Conservation (phyloP, 2,888 invertebrate genomes). For the Cerastoderma edule region DNA sequence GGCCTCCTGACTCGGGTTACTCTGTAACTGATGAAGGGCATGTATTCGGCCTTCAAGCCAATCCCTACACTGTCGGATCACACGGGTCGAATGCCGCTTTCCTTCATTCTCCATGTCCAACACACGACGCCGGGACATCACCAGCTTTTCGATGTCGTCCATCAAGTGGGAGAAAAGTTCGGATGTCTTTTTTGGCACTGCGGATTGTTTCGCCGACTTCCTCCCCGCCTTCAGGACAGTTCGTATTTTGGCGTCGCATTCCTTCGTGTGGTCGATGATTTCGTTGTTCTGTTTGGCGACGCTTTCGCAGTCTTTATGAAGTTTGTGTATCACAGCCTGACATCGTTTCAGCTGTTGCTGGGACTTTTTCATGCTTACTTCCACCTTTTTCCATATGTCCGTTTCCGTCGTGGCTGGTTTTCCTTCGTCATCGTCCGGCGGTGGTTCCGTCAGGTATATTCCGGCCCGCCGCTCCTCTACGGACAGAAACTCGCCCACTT, state of each 20-base stretch:
- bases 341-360: slow-evolving; percentile 59
- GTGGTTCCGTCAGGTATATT: slow-evolving; percentile 58
- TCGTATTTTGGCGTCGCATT: slow-evolving; percentile 64
- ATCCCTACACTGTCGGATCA: slow-evolving; percentile 64
- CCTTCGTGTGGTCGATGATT: slow-evolving; percentile 61
- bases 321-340: slow-evolving; percentile 63
- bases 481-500: slow-evolving; percentile 46
- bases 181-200: slow-evolving; percentile 60
- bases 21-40: slow-evolving; percentile 50
- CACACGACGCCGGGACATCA: slow-evolving; percentile 54
- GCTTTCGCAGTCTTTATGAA: slow-evolving; percentile 66
- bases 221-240: slow-evolving; percentile 49
- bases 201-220: slow-evolving; percentile 53
- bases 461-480: slow-evolving; percentile 58
- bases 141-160: slow-evolving; percentile 67
- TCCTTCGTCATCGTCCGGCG: slow-evolving; percentile 30
- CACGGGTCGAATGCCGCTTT: slow-evolving; percentile 61
- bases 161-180: slow-evolving; percentile 66
- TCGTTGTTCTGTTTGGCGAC: slow-evolving; percentile 66
- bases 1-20: slow-evolving; percentile 20
- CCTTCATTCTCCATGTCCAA: slow-evolving; percentile 65
- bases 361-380: slow-evolving; percentile 56
- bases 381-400: slow-evolving; percentile 59
- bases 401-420: slow-evolving; percentile 43
- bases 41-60: slow-evolving; percentile 58